Conservation (phyloP, 2,888 invertebrate genomes). For the Thecophora atra region DNA sequence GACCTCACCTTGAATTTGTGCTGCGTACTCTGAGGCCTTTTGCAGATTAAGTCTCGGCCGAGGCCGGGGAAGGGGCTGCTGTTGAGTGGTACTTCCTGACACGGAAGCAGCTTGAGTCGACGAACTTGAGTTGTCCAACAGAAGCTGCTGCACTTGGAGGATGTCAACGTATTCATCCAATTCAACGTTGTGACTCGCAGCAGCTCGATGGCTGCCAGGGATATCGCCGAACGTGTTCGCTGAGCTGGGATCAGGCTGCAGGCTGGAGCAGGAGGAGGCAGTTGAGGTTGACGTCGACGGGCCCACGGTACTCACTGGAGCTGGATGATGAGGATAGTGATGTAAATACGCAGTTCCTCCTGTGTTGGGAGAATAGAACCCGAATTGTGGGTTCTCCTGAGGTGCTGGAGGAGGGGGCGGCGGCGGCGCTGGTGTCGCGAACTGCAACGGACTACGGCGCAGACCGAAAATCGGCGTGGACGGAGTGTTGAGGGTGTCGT, state of each 20-base stretch:
- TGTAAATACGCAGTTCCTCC: constrained; percentile 46
- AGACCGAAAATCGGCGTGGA: constrained; percentile 56
- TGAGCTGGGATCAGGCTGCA: constrained; percentile 24
- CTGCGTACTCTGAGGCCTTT: constrained; percentile 65
- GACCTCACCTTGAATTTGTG: constrained; percentile 63
- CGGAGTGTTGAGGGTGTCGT: constrained; percentile 58
- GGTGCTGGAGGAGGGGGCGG: constrained; percentile 43
- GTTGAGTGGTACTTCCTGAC: constrained; percentile 32
- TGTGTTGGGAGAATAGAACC: constrained; percentile 50
- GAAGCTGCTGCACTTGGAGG: constrained; percentile 80
- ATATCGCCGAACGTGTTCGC: constrained; percentile 29
- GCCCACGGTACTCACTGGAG: constrained; percentile 43
- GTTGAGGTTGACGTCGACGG: constrained; percentile 1
- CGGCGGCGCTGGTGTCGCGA: constrained; percentile 45
- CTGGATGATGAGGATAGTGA: constrained; percentile 46
- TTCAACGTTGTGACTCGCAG: constrained; percentile 48
- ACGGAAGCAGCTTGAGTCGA: constrained; percentile 45
- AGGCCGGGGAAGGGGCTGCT: constrained; percentile 52
- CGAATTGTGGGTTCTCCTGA: constrained; percentile 45
- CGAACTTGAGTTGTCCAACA: constrained; percentile 69
- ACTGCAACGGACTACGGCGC: constrained; percentile 48
- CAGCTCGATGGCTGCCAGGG: constrained; percentile 26
- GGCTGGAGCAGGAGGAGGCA: constrained; percentile 19
- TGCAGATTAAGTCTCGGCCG: constrained; percentile 65
- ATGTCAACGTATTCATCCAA: constrained; percentile 85